Evolutionary conservation across 2,888 invertebrate genomes (phyloP).

Genomic region (Nymphalis urticae): DNA sequence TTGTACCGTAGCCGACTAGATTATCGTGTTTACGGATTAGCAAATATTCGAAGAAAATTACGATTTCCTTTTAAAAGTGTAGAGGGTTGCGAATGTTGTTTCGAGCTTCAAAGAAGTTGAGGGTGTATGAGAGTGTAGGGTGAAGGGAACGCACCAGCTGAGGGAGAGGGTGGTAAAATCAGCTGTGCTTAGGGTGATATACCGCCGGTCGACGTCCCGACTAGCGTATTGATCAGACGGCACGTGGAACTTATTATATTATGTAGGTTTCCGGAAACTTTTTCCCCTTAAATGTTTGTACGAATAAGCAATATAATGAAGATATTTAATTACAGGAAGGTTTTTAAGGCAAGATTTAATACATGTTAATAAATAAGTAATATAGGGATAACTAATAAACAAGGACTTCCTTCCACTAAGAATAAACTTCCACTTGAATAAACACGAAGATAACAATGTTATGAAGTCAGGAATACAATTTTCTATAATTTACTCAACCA

Average conservation of each 20-base stretch:
- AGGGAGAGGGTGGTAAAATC: constrained; percentile 68
- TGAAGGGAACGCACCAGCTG: constrained; percentile 68
- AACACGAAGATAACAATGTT: constrained; percentile 10
- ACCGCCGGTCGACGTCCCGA: constrained; percentile 77
- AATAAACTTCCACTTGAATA: constrained; percentile 37
- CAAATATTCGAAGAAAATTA: constrained; percentile 40
- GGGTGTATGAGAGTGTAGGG: constrained; percentile 54
- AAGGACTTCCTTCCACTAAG: neutral
- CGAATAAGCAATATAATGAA: neutral
- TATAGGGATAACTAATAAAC: neutral
- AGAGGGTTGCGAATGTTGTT: constrained; percentile 29
- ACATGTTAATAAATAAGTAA: neutral
- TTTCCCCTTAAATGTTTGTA: neutral
- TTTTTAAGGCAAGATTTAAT: neutral
- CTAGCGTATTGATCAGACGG: constrained; percentile 76
- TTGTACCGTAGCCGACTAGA: constrained; percentile 56
- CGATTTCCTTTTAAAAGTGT: constrained; percentile 36
- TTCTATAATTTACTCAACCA: neutral
- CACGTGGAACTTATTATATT: constrained; percentile 64
- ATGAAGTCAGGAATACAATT: neutral
- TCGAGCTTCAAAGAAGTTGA: constrained; percentile 60
- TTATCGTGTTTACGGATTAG: constrained; percentile 41
- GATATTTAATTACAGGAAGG: neutral
- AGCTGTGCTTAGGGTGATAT: constrained; percentile 77
- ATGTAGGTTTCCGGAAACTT: constrained; percentile 45